Evolutionary conservation across 1,140 invertebrate genomes (phyloP).

Genomic region (Helicoverpa armigera): DNA sequence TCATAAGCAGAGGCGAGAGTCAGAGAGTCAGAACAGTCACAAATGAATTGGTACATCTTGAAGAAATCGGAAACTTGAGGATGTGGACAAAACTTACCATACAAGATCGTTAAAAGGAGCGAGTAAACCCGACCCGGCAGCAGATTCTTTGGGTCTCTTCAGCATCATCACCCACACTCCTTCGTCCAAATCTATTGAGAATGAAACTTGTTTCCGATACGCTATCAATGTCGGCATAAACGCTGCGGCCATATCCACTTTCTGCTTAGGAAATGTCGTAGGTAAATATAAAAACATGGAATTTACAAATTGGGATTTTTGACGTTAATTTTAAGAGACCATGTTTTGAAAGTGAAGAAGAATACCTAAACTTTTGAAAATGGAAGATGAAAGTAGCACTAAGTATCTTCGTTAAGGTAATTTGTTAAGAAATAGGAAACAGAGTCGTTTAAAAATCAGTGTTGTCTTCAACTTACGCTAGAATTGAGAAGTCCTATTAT

Average conservation of each 20-base stretch:
- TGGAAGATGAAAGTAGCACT: no score
- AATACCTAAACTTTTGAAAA: no score
- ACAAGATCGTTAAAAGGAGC: slow-evolving; percentile 93
- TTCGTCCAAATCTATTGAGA: slow-evolving; percentile 90
- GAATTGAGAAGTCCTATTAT: slow-evolving; percentile 88
- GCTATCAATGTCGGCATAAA: slow-evolving; percentile 91
- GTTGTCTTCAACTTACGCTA: slow-evolving; percentile 88
- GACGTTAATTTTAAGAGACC: no score
- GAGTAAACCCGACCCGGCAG: slow-evolving; percentile 93
- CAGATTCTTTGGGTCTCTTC: slow-evolving; percentile 92
- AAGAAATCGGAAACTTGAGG: background rate
- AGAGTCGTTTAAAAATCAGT: no score
- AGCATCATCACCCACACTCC: slow-evolving; percentile 92
- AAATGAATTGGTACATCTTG: background rate
- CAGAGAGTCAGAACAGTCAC: no score
- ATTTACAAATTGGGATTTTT: no score
- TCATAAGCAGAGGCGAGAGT: background rate
- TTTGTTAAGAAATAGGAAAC: no score
- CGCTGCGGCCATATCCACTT: slow-evolving; percentile 91
- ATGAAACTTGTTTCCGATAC: slow-evolving; percentile 87
- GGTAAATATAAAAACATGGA: no score
- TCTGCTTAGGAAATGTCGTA: slow-evolving; percentile 77
- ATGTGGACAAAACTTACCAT: slow-evolving; percentile 85
- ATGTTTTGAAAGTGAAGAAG: no score
- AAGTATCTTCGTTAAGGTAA: no score